Base-by-base conservation (phyloP, 2,888 invertebrate species). In the Sphecodes monilicornis region DNA sequence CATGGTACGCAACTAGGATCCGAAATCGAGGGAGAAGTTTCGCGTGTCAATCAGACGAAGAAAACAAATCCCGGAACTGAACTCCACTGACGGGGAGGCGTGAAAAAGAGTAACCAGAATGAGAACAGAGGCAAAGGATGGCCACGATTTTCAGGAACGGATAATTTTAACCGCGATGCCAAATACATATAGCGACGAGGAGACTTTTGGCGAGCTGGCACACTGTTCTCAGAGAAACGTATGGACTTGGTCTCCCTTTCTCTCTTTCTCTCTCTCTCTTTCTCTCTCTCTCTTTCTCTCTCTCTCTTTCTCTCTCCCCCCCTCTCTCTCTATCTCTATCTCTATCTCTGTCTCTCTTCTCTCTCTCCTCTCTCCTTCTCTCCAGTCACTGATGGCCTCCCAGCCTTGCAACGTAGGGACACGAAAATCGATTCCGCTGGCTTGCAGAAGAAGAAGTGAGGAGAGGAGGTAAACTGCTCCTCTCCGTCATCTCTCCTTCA, bases 391-490 rank as follows among this genome's bases (percentile, higher is more conserved):
- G 29, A 41, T 80, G 76, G 13, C 39, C 85, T 39, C 72, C 57
- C 39, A 71, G 78, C 8, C 74, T 57, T 77, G 72, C 77, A 70
- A 78, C 78, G 77, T 46, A 72, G 88, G 84, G 81, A 85, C 88
- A 82, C 78, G 75, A 88, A 76, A 89, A 89, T 89, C 89, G 89
- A 90, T 89, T 43, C 82, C 76, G 69, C 50, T 86, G 39, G 80
- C 50, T 80, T 50, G 77, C 79, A 29, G 57, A 72, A 84, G 26
- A 43, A 64, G 76, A 72, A 29, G 32, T n/a, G 39, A 54, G n/a
- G 64, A 72, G 72, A 76, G 36, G 69, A 80, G 71, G 75, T 57
- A 46, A 74, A 75, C 66, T 71, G 70, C 76, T 83, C 70, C 70
- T 78, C 76, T 71, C 39, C 64, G 77, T 81, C 78, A 73, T 64